A percentile compares a stretch with the other conserved stretches of the same genome.
phyloP scores from a whole-genome alignment of 2,888 invertebrate genomes.

The Callosobruchus maculatus region DNA sequence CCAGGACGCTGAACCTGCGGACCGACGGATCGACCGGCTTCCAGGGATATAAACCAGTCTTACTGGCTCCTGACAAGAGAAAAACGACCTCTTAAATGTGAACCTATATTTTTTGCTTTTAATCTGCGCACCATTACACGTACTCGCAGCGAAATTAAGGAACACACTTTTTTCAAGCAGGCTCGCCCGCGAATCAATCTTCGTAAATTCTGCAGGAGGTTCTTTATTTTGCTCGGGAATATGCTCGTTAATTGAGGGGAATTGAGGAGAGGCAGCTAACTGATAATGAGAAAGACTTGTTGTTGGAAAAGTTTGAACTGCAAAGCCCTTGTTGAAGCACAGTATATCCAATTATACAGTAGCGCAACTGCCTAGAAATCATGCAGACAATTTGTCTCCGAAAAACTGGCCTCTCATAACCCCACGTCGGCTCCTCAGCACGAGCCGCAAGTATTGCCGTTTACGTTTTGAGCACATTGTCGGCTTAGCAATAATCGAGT shows the following conservation, averaged over 20 bases:
- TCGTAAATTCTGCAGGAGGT: not conserved
- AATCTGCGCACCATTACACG: conserved; percentile 2
- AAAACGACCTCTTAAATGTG: conserved; percentile 29
- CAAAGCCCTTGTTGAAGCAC: no score
- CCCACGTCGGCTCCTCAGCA: no score
- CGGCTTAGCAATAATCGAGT: no score
- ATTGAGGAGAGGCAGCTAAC: not conserved
- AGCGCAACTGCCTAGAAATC: no score
- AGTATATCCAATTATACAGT: no score
- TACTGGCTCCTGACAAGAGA: conserved; percentile 40
- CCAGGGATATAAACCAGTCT: conserved; percentile 44
- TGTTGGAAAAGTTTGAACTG: not conserved
- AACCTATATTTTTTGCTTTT: conserved; percentile 31
- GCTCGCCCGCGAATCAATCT: not conserved
- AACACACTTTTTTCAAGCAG: not conserved
- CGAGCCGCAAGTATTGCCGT: no score
- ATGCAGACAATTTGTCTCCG: no score
- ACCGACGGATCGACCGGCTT: conserved; percentile 20
- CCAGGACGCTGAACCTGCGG: conserved; percentile 43
- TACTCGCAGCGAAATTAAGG: not conserved
- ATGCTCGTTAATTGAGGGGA: not conserved
- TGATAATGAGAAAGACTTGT: not conserved
- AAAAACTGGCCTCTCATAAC: no score
- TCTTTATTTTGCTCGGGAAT: not conserved
- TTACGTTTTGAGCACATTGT: no score